Base-by-base conservation (phyloP, 2,113 vertebrate genomes). In the Octodon degus region DNA sequence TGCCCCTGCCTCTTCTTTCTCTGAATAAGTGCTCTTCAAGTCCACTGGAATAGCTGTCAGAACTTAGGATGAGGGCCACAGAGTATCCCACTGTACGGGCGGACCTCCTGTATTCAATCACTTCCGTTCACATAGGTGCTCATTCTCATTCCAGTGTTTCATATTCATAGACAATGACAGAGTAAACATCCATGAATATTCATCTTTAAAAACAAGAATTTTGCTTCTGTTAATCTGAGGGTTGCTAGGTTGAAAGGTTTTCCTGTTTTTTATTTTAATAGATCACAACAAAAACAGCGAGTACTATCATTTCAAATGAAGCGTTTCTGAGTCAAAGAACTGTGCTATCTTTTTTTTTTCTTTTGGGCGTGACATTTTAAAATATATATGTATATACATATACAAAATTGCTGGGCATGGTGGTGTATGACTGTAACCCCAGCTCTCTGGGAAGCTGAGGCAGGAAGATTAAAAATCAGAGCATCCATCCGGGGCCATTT, bases 221-320 rank as follows among this genome's bases (percentile, higher is more conserved):
- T 88, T 95, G 72, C 50, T 65, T 83, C 77, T 65, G 22, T 16
- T 82, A 84, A 96, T 93, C 74, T 11, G 27, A 43, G 74, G 13
- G 11, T 10, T 65, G 67, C 58, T 89, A 84, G 55, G 2, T 68
- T 70, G 25, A 83, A 91, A 77, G 50, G 16, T 16, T 65, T 53
- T 91, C 67, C 24, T 86, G 14, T 70, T 58, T 91, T 88, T 55
- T 88, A 86, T 67, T 89, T 70, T 58, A 92, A 50, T 37, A 86
- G 40, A 82, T 68, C 3, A 32, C 82, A 37, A 94, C 60, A 82
- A 40, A 91, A 37, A 94, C 60, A 82, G 40, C 86, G 34, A 93
- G 12, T 85, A 53, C 25, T 89, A 40, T 86, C 47, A 89, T 89
- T 95, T 86, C 90, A 84, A 96, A 90, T 50, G 37, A 96, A 86